These are phyloP conservation scores for Empis stercorea DNA, from an alignment of 2,888 invertebrate genomes.

Conservation along the genomic window DNA sequence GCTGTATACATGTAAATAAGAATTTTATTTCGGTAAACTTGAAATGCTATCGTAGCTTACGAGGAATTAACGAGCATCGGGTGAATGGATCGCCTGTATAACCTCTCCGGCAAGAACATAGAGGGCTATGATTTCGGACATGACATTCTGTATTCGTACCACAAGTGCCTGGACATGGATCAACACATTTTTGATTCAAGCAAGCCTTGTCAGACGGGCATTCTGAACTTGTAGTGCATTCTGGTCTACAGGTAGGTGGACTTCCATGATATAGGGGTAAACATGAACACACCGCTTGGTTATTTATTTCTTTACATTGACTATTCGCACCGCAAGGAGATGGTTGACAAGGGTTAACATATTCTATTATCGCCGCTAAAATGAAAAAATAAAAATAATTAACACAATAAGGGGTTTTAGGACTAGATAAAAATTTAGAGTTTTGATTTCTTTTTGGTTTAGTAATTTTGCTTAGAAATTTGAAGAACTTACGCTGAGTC, in stretches of 20 bases:
- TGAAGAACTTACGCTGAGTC: conserved; percentile 39
- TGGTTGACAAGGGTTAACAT: conserved; percentile 47
- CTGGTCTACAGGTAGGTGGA: conserved; percentile 63
- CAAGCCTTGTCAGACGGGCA: conserved; percentile 58
- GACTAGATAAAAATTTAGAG: no score
- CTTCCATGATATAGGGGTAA: conserved; percentile 53
- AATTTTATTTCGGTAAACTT: not conserved
- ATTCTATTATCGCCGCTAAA: conserved; percentile 5
- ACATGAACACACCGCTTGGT: conserved; percentile 60
- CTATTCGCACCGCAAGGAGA: conserved; percentile 71
- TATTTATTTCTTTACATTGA: conserved; percentile 51
- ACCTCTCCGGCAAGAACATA: conserved; percentile 50
- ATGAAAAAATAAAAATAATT: conserved; percentile 25
- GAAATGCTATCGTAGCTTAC: conserved; percentile 9
- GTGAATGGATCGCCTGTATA: conserved; percentile 64
- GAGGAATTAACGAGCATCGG: conserved; percentile 39
- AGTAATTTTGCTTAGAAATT: not conserved
- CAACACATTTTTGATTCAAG: conserved; percentile 55
- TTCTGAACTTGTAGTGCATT: conserved; percentile 60
- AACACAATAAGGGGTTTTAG: conserved; percentile 18
- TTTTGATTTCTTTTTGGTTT: no score
- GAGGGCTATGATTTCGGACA: conserved; percentile 55
- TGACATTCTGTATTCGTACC: conserved; percentile 56
- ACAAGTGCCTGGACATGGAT: conserved; percentile 66
- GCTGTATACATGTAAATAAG: conserved; percentile 17